phyloP scores from a whole-genome alignment of 1,140 invertebrate genomes.

The Cecropterus lyciades region DNA sequence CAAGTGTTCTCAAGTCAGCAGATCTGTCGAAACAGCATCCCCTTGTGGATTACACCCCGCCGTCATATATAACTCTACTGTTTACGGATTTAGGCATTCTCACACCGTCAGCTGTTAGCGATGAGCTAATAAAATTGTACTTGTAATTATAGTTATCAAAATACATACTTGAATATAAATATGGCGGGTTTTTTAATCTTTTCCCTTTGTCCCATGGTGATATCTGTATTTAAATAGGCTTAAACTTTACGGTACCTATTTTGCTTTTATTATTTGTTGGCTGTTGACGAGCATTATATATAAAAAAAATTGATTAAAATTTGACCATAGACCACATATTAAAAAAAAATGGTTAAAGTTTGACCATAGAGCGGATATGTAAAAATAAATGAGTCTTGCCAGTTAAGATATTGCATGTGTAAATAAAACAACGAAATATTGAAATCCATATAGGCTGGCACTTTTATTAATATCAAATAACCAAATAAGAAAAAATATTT shows the following conservation, averaged over 20 bases:
- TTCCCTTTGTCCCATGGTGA: too few relatives aligned
- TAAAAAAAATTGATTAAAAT: too few relatives aligned
- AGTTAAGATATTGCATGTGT: too few relatives aligned
- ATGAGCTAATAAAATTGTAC: conserved; percentile 98
- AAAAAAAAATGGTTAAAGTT: too few relatives aligned
- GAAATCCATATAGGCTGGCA: conserved; percentile 39
- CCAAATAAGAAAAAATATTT: conserved; percentile 40
- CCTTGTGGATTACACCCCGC: conserved; percentile 97
- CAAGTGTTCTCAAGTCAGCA: conserved; percentile 86
- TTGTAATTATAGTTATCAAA: conserved; percentile 85
- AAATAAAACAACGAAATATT: conserved; percentile 17
- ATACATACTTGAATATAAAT: conserved; percentile 21
- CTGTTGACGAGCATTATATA: too few relatives aligned
- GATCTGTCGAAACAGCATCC: conserved; percentile 92
- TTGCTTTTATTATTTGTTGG: too few relatives aligned
- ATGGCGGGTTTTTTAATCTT: conserved; percentile 2
- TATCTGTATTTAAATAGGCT: too few relatives aligned
- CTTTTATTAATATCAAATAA: conserved; percentile 38
- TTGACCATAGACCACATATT: too few relatives aligned
- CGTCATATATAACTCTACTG: conserved; percentile 95
- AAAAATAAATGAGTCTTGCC: not conserved
- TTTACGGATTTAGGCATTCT: conserved; percentile 98
- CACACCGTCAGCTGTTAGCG: conserved; percentile 97
- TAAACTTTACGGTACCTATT: too few relatives aligned
- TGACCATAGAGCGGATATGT: too few relatives aligned